Base-by-base conservation (phyloP, 2,113 vertebrate species). In the Malurus elegans region DNA sequence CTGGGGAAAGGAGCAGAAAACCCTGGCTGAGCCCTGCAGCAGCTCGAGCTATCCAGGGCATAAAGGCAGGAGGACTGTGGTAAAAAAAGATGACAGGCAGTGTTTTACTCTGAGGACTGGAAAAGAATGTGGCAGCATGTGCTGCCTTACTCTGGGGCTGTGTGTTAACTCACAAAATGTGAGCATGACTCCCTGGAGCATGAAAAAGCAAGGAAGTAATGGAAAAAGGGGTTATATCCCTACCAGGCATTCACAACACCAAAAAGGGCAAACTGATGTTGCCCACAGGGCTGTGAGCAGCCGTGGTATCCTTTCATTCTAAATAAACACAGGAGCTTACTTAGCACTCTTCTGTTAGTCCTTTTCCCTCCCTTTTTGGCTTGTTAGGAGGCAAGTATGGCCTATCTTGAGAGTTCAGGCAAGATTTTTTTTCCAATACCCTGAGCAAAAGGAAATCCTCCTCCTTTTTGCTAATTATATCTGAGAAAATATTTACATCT, bases 201-300 rank as follows among this genome's bases (percentile, higher is more conserved):
- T n/a, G 42, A n/a, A 79, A 56, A 67, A 79, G 54, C 38, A 79
- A 60, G 24, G 53, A 67, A 72, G 34, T 28, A 14, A 25, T 15
- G 10, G 4, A 23, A 50, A 53, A 86, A 42, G 9, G 18, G 34
- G 50, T 60, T 38, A 1, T 47, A 45, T 29, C 20, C 53, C 53
- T 32, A 13, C 18, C 36, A 51, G 72, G 8, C 23, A 38, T 34
- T 82, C 67, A 21, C 58, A 64, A 2, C 29, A 54, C 19, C 45
- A 24, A 25, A 29, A 47, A 67, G 53, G 9, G 74, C 57, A 67
- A 66, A 71, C 48, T 6, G 13, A n/a, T 64, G 23, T 28, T 89
- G 73, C 38, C 48, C 0, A 0, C 36, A 60, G 48, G 4, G 3
- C 53, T 42, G 42, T 25, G 28, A 72, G 40, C 71, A 69, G 54